A percentile compares a stretch with the other conserved stretches of the same genome.
Evolutionary conservation across 2,888 invertebrate genomes (phyloP).

Genomic region (Mimachlamys varia): DNA sequence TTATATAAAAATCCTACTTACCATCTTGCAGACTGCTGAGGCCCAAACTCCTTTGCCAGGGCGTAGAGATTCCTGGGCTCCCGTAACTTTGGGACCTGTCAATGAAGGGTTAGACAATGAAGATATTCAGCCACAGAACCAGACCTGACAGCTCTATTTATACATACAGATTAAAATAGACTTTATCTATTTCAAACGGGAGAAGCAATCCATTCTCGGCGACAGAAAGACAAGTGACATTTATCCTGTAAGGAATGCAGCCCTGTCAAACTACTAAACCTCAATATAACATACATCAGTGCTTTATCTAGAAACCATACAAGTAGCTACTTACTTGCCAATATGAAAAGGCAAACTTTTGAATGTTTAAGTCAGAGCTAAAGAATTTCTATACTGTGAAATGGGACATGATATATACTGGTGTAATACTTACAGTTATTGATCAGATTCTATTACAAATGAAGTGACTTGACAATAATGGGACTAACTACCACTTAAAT

Average conservation of each 20-base stretch:
- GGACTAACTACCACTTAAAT: no score
- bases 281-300: background rate
- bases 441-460: no score
- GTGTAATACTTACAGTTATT: no score
- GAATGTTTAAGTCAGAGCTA: no score
- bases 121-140: background rate
- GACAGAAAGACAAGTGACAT: background rate
- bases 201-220: background rate
- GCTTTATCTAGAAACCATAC: background rate
- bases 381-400: no score
- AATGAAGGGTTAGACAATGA: background rate
- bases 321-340: background rate
- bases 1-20: slow-evolving; percentile 47
- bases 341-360: no score
- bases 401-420: no score
- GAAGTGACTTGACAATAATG: no score
- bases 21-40: slow-evolving; percentile 80
- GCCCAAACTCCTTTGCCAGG: slow-evolving; percentile 75
- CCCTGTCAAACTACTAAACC: background rate
- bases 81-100: slow-evolving; percentile 77
- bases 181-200: background rate
- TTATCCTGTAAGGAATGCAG: background rate
- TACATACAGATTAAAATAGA: background rate
- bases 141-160: background rate
- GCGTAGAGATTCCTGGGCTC: slow-evolving; percentile 80